Conservation (phyloP, 2,888 invertebrate genomes). For the Diloba caeruleocephala region DNA sequence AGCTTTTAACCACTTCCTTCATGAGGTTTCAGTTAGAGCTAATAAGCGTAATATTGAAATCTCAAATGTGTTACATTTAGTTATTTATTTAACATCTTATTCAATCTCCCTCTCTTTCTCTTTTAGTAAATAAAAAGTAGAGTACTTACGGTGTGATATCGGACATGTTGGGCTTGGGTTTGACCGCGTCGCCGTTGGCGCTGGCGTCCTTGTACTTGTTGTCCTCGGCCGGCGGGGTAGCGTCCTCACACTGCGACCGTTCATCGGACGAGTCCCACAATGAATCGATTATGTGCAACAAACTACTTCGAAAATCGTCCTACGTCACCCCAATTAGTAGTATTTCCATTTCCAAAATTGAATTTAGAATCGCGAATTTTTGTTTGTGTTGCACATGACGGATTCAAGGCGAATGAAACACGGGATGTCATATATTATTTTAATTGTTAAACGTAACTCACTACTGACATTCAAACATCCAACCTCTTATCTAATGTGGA, state of each 20-base stretch:
- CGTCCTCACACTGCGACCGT: slow-evolving; percentile 87
- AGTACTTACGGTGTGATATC: slow-evolving; percentile 91
- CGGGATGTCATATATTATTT: slow-evolving; percentile 89
- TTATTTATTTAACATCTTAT: too few species aligned
- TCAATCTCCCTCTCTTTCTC: too few species aligned
- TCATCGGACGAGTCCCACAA: slow-evolving; percentile 90
- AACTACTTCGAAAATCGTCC: slow-evolving; percentile 89
- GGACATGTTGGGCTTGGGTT: slow-evolving; percentile 85
- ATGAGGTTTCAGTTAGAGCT: too few species aligned
- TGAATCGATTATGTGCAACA: slow-evolving; percentile 90
- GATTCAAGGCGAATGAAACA: slow-evolving; percentile 90
- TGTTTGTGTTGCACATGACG: slow-evolving; percentile 87
- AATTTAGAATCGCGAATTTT: slow-evolving; percentile 74
- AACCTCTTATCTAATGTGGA: slow-evolving; percentile 82
- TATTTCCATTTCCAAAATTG: slow-evolving; percentile 63
- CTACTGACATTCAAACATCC: slow-evolving; percentile 87
- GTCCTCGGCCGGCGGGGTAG: slow-evolving; percentile 74
- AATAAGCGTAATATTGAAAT: too few species aligned
- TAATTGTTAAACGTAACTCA: slow-evolving; percentile 83
- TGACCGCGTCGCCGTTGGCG: slow-evolving; percentile 80
- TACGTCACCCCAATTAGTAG: slow-evolving; percentile 76
- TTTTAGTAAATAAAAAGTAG: background rate
- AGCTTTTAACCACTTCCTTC: too few species aligned
- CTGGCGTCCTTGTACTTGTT: slow-evolving; percentile 74
- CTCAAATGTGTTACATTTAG: too few species aligned